These are phyloP conservation scores for Stomorhina lunata DNA, from an alignment of 2,888 invertebrate genomes.

Conservation along the genomic window DNA sequence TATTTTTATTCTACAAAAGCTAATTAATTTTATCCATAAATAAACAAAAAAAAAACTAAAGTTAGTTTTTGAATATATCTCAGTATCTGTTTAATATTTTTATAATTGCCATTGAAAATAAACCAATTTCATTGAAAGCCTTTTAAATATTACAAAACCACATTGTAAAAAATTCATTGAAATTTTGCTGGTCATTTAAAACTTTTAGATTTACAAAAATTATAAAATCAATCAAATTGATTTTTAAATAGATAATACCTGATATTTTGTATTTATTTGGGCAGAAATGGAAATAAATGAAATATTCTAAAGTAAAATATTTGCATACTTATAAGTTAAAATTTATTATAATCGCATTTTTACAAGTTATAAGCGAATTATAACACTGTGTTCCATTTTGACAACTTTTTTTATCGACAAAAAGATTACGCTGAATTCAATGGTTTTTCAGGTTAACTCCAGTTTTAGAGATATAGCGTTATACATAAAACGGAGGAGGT, in stretches of 20 bases:
- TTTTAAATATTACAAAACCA: not conserved
- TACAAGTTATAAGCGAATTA: no score
- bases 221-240: slow-evolving; percentile 1
- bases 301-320: not conserved
- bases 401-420: no score
- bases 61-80: no score
- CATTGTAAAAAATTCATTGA: not conserved
- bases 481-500: no score
- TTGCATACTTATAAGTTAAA: no score
- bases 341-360: no score
- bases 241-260: not conserved
- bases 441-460: no score
- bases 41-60: not conserved
- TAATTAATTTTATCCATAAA: slow-evolving; percentile 2
- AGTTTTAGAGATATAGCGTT: no score
- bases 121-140: slow-evolving; percentile 1
- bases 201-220: slow-evolving; percentile 3
- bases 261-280: not conserved
- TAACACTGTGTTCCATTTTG: no score
- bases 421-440: no score
- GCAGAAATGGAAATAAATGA: not conserved
- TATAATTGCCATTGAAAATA: not conserved
- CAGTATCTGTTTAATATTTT: not conserved
- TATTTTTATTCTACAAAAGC: not conserved
- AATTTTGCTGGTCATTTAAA: not conserved